Evolutionary conservation across 2,113 vertebrate genomes (phyloP).

Genomic region (Cebidichthys violaceus): DNA sequence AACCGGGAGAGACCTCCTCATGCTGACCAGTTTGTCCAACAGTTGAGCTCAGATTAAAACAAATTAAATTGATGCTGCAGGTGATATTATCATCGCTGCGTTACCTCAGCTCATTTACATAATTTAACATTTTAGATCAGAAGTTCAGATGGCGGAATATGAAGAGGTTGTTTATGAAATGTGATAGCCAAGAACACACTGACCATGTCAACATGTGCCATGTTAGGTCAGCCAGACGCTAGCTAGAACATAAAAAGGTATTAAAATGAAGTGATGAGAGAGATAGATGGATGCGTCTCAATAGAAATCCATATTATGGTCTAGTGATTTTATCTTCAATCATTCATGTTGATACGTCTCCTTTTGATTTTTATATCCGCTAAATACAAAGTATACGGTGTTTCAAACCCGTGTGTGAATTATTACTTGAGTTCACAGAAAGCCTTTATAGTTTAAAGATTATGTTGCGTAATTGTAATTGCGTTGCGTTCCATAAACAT

Average conservation of each 20-base stretch:
- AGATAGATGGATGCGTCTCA: conserved; percentile 40
- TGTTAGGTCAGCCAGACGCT: background rate
- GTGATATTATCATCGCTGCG: background rate
- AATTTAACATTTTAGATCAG: conserved; percentile 2
- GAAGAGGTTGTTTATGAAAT: background rate
- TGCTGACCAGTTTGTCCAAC: conserved; percentile 30
- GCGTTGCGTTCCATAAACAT: conserved; percentile 44
- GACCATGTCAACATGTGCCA: conserved; percentile 19
- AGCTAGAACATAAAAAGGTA: conserved; percentile 19
- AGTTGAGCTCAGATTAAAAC: conserved; percentile 6
- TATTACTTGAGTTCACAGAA: conserved; percentile 1
- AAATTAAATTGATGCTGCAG: background rate
- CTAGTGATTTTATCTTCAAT: conserved; percentile 41
- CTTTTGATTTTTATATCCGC: conserved; percentile 30
- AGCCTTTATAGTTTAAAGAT: conserved; percentile 39
- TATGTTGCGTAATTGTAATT: conserved; percentile 25
- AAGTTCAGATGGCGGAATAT: background rate
- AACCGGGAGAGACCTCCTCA: conserved; percentile 5
- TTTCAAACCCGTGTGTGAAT: background rate
- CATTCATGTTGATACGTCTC: conserved; percentile 35
- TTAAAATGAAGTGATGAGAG: conserved; percentile 50
- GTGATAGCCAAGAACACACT: conserved; percentile 1
- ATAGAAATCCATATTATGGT: conserved; percentile 38
- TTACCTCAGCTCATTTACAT: background rate
- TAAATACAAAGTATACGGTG: background rate